Percentiles rank a stretch among this genome's conserved stretches.
These are phyloP conservation scores for Tapirus indicus DNA, from an alignment of 2,797 vertebrate species.

Conservation along the genomic window DNA sequence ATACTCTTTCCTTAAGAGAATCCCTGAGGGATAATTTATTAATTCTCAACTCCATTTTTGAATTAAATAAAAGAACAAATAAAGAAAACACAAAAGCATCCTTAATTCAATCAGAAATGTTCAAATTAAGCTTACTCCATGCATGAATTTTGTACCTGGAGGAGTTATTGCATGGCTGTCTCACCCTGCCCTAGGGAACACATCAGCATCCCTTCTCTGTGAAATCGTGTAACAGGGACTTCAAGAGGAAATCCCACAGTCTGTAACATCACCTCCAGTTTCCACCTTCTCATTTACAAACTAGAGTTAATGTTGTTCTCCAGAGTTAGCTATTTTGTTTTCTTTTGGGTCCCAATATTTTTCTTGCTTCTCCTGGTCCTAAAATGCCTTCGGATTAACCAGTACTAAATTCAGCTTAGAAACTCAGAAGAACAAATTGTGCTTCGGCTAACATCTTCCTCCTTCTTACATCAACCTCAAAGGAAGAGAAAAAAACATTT, in stretches of 20 bases:
- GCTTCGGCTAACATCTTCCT: neutral
- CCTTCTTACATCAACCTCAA: neutral
- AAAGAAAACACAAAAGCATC: constrained; percentile 33
- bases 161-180: neutral
- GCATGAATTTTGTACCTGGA: neutral
- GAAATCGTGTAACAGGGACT: neutral
- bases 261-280: neutral
- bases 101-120: neutral
- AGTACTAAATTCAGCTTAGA: neutral
- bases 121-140: neutral
- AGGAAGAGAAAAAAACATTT: neutral
- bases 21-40: neutral
- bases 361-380: neutral
- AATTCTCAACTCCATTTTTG: constrained; percentile 24
- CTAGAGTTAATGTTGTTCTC: neutral
- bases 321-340: neutral
- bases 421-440: neutral
- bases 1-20: neutral
- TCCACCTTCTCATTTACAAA: neutral
- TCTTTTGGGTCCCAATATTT: neutral
- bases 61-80: constrained; percentile 48
- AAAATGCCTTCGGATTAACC: constrained; percentile 33
- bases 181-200: too few relatives aligned
- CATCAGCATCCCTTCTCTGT: too few relatives aligned
- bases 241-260: neutral